Evolutionary conservation across 2,113 vertebrate species (phyloP), one percentile per base, ranked within the genome.

Genomic region (Antechinus flavipes): DNA sequence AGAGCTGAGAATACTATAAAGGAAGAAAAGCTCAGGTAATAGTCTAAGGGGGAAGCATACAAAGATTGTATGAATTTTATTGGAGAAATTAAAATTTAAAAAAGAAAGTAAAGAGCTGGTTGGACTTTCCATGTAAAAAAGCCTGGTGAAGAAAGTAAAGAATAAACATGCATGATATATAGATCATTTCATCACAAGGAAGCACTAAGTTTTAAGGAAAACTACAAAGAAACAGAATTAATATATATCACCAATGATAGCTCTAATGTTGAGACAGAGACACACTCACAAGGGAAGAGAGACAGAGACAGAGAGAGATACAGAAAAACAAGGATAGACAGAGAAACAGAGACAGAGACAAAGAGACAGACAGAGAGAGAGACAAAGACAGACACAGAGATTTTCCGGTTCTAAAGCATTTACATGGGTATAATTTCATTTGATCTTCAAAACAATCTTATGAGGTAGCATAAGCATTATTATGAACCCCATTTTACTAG

Each of bases 1-100:
- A 93, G 52, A 92, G 56, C 55, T 97, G 53, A 94, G 92, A 97
- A 93, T 93, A 8, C 92, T 92, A 27, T 95, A 55, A 91, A 76
- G 47, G 8, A 95, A 92, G 54, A 93, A 23, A 84, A 1, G 50
- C 16, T 91, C 16, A 22, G 55, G 23, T 49, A 4, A 58, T 27
- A 76, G 56, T 91, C 27, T 35, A 26, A 46, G 42, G 91, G 54
- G n/a, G 54, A 35, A 95, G 49, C 19, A 58, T 30, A 94, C 68
- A 1, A 93, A 90, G 4, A 2, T 25, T 96, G 9, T 54, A 92
- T n/a, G 27, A 91, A 35, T 93, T 96, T 95, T 94, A 93, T 49
- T 93, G 90, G 35, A 30, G 8, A 30, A 92, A 91, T 91, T 16
- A 27, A 97, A 92, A 91, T 91, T 16, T 24, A 96, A 95, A 91